Percentiles rank a stretch among this genome's conserved stretches.
These are phyloP conservation scores for Phyllotis vaccarum DNA, from an alignment of 2,797 vertebrate genomes.

Conservation along the genomic window DNA sequence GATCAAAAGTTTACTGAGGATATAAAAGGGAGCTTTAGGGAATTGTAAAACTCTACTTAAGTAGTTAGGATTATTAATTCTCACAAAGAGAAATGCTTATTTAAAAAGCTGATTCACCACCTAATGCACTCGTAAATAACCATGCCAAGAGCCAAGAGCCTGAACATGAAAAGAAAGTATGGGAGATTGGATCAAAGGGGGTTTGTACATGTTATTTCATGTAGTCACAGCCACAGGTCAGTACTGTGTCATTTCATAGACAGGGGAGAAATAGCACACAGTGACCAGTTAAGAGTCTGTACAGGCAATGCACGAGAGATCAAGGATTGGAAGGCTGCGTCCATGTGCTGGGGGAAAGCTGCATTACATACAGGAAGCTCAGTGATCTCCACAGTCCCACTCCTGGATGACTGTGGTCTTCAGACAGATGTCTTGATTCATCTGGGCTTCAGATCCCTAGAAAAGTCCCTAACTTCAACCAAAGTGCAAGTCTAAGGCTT, in stretches of 20 bases:
- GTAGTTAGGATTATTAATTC: slow-evolving; percentile 57
- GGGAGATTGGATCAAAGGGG: neutral
- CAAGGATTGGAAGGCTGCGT: neutral
- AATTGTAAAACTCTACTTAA: slow-evolving; percentile 58
- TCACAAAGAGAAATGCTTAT: slow-evolving; percentile 61
- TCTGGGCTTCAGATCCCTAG: neutral
- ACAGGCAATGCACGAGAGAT: neutral
- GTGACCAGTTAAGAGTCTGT: neutral
- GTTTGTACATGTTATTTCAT: neutral
- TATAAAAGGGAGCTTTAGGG: neutral
- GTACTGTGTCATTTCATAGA: neutral
- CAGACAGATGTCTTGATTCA: neutral
- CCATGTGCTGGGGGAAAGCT: neutral
- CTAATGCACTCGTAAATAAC: slow-evolving; percentile 19
- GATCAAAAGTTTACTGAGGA: slow-evolving; percentile 11
- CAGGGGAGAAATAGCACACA: neutral
- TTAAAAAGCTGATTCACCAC: slow-evolving; percentile 62
- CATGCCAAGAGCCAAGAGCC: neutral
- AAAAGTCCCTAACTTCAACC: neutral
- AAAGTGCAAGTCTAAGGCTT: neutral
- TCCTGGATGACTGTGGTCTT: neutral
- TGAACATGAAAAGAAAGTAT: neutral
- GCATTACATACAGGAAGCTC: fast-evolving
- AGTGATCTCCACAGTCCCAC: neutral
- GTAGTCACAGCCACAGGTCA: neutral